Base-by-base conservation (phyloP, 2,797 vertebrate species). In the Labroides dimidiatus region DNA sequence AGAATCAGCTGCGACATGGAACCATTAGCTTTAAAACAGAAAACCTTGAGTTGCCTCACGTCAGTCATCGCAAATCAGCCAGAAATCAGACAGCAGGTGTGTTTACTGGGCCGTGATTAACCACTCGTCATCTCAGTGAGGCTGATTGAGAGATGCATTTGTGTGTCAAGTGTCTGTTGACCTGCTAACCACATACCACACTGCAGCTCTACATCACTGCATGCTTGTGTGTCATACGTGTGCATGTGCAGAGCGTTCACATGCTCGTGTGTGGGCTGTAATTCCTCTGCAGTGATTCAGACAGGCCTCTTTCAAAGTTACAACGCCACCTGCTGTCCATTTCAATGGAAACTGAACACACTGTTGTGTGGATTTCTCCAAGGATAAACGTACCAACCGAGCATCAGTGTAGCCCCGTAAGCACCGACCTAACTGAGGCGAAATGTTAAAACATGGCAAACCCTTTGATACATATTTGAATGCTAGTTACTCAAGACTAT, bases 261-360 rank as follows among this genome's bases (percentile, higher is more conserved):
- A 72, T 51, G 71, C 62, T n/a, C 52, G 48, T 23, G 57, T 69
- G 47, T 36, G 43, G 59, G 24, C 39, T 53, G 27, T 47, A 24
- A 69, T 64, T 70, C 60, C 72, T 64, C 87, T 84, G 82, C 84
- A 84, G 84, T 82, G 69, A 58, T 68, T 79, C 20, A 12, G 59
- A 42, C 49, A 13, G n/a, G 49, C 51, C 39, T 58, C 64, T 14
- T 6, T 64, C 65, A 52, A 75, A 54, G 60, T 58, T 69, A 85
- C 83, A 89, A 86, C 60, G 86, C 88, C 90, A 82, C 81, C 90
- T 91, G 87, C 89, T 90, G 91, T 51, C 64, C 44, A 19, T 48
- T 61, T 11, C 8, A 64, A 66, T 30, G 41, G 63, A 49, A 64
- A 30, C 55, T 30, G 21, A 55, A 53, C 61, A 55, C 60, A 63